phyloP scores from a whole-genome alignment of 1,140 invertebrate species.

The Drosophila sp. region DNA sequence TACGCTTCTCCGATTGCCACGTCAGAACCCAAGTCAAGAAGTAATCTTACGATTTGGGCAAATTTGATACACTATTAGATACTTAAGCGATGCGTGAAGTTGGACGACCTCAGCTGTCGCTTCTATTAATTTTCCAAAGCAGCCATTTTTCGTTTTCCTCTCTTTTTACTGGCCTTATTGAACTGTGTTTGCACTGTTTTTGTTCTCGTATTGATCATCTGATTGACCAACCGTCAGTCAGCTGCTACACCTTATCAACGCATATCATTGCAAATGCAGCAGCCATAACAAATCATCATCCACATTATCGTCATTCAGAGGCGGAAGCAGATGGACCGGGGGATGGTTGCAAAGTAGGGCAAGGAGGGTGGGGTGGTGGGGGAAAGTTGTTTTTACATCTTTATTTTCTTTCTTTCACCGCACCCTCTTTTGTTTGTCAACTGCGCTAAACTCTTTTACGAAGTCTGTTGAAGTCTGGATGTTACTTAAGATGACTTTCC shows the following conservation, averaged over 20 bases:
- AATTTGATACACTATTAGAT: no score
- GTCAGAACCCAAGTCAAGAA: not conserved
- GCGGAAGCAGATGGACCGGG: not conserved
- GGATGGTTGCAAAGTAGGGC: not conserved
- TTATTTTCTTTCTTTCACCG: conserved; percentile 21
- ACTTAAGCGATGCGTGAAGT: no score
- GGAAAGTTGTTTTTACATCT: conserved; percentile 14
- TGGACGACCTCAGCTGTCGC: no score
- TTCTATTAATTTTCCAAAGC: not conserved
- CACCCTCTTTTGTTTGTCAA: conserved; percentile 21
- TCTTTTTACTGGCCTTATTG: not conserved
- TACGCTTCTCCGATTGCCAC: not conserved
- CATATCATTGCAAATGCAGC: conserved; percentile 1
- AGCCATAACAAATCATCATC: not conserved
- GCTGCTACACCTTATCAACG: not conserved
- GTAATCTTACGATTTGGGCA: no score
- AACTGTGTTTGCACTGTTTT: not conserved
- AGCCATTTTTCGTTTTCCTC: not conserved
- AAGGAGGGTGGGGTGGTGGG: not conserved
- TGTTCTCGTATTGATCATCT: not conserved
- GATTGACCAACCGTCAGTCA: not conserved
- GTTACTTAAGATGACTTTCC: conserved; percentile 51
- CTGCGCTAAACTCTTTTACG: conserved; percentile 11
- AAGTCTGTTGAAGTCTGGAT: conserved; percentile 22
- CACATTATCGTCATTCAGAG: conserved; percentile 1